Percentiles rank a stretch among this genome's conserved stretches.
Conservation (phyloP, 2,113 vertebrate species). For the Thermophis baileyi region DNA sequence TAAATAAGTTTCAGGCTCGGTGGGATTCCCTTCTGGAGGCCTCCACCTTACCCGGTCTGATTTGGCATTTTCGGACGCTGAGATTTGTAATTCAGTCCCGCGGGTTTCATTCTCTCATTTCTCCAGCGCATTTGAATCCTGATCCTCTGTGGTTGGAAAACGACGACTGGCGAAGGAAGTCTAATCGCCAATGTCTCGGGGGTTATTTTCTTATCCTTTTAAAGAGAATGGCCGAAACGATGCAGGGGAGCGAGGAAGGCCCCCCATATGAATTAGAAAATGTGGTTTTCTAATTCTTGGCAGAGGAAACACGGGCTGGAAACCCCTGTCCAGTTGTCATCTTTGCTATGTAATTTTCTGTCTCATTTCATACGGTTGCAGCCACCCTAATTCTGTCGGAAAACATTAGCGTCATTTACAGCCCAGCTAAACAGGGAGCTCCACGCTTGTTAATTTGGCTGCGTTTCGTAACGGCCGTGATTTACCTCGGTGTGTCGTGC, state of each 20-base stretch:
- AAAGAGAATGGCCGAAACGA: too few species aligned
- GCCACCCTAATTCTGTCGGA: constrained; percentile 83
- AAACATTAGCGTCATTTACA: constrained; percentile 77
- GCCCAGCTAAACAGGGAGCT: constrained; percentile 64
- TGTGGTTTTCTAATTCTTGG: constrained; percentile 14
- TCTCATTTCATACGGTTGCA: constrained; percentile 78
- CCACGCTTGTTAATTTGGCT: constrained; percentile 73
- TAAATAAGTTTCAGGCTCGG: neutral
- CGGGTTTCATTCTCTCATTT: neutral
- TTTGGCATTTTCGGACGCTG: neutral
- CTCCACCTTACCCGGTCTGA: neutral
- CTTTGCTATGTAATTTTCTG: constrained; percentile 76
- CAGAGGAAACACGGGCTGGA: constrained; percentile 46
- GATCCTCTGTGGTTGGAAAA: neutral
- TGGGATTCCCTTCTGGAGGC: neutral
- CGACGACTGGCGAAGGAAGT: too few species aligned
- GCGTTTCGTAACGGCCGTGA: constrained; percentile 17
- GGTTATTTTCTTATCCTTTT: neutral
- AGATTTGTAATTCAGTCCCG: neutral
- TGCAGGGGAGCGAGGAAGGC: neutral
- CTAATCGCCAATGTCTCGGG: neutral
- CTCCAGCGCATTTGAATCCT: neutral
- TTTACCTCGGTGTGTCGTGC: neutral
- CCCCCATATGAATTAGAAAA: too few species aligned
- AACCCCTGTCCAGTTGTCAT: constrained; percentile 62